Evolutionary conservation across 2,797 vertebrate genomes (phyloP).

Genomic region (Halcyon chelicuti): DNA sequence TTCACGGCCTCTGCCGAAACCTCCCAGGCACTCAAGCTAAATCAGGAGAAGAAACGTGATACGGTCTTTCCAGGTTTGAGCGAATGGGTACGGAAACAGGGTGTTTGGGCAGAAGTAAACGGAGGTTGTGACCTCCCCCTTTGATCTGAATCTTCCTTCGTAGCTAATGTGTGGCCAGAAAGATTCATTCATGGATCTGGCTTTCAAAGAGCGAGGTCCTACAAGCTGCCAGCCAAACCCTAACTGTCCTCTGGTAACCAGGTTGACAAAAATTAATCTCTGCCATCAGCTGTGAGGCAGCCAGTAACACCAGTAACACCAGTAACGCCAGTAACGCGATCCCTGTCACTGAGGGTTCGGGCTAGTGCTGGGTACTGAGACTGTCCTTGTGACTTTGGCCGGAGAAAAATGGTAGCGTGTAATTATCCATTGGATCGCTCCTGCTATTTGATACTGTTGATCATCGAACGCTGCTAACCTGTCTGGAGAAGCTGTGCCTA

Average conservation of each 20-base stretch:
- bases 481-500: neutral
- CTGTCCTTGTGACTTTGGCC: neutral
- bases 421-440: neutral
- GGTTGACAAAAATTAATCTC: slow-evolving; percentile 31
- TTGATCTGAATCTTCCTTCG: neutral
- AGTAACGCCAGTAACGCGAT: neutral
- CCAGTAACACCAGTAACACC: neutral
- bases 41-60: neutral
- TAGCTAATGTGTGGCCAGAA: neutral
- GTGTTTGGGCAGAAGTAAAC: neutral
- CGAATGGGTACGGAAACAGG: neutral
- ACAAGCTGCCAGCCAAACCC: neutral
- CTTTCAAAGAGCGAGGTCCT: neutral
- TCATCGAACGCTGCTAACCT: neutral
- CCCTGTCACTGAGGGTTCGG: neutral
- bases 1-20: neutral
- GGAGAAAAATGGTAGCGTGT: neutral
- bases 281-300: slow-evolving; percentile 21
- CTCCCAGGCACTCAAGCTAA: neutral
- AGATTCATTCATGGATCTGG: neutral
- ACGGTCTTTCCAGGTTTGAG: neutral
- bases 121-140: neutral
- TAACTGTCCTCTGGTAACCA: neutral
- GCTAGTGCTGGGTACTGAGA: neutral
- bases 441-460: neutral